Percentiles rank a stretch among this genome's conserved stretches.
Conservation (phyloP, 2,113 vertebrate genomes). For the Formicarius rufipectus region DNA sequence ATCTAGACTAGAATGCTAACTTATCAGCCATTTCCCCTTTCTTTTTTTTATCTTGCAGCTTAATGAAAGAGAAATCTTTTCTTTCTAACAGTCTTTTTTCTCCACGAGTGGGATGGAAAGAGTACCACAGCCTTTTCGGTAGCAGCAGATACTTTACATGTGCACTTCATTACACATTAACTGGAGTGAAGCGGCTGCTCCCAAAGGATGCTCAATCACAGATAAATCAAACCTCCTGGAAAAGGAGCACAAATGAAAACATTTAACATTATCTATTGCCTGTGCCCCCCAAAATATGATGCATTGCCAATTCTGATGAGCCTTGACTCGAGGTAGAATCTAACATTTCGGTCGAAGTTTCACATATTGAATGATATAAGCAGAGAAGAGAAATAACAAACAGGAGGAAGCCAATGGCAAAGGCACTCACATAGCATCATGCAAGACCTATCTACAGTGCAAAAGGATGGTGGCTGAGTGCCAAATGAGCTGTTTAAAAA, state of each 20-base stretch:
- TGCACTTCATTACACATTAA: conserved; percentile 12
- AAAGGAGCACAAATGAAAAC: conserved; percentile 7
- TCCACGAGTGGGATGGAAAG: background rate
- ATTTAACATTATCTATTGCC: background rate
- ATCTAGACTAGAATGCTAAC: background rate
- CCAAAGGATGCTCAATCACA: background rate
- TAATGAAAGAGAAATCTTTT: background rate
- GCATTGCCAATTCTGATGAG: background rate
- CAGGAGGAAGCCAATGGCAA: background rate
- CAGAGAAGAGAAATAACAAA: background rate
- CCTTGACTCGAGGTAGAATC: background rate
- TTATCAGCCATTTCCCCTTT: background rate
- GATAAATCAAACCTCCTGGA: conserved; percentile 14
- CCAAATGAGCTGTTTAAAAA: conserved; percentile 17
- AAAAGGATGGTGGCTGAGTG: background rate
- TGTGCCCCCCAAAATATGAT: background rate
- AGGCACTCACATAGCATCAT: background rate
- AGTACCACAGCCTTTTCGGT: background rate
- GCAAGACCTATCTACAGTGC: background rate
- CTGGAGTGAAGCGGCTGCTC: background rate
- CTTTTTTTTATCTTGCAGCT: background rate
- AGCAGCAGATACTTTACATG: background rate
- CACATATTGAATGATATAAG: background rate
- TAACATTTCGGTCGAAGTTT: background rate
- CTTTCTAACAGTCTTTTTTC: background rate